Evolutionary conservation across 1,140 invertebrate genomes (phyloP), one percentile per base, ranked within the genome.

Genomic region (Eueides isabella): DNA sequence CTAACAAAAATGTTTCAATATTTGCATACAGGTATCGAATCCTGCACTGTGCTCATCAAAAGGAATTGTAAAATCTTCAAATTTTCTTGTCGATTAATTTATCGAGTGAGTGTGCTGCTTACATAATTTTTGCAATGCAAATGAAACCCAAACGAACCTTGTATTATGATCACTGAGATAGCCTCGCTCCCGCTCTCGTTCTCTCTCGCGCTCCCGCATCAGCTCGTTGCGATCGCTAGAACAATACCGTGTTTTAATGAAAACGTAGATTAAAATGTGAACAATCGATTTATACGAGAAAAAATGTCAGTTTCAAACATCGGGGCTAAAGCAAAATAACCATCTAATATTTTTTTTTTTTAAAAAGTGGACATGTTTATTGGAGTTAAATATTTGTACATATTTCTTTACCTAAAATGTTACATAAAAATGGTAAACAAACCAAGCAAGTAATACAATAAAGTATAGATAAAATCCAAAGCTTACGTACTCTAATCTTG

Each of bases 111-210:
- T 9, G 26, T n/a, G n/a, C n/a, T n/a, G n/a, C n/a, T 55, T 26
- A 26, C 48, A 26, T 26, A 55, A 19, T 26, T 23, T 55, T 55
- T 12, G 2, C 48, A 55, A 4, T 2, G 29, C 7, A 63, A 63
- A 63, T 63, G 28, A 31, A 63, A 23, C 9, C 55, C 55, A 55
- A 75, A 80, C 79, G 80, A 91, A 97, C 96, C 96, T 96, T 74
- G 96, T 95, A 92, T 97, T 98, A 80, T 97, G 97, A 93, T 97
- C 97, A 80, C 97, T 97, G 38, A 98, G 94, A 91, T 98, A 97
- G 69, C 97, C 97, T 63, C 97, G 94, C 88, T 97, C 96, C 48
- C 96, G 93, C 74, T 97, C 96, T 61, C 95, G 90, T 68, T 95
- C 96, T 63, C 95, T 91, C 73, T 95, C 94, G 41, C 97, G 92